Percentiles rank a stretch among this genome's conserved stretches.
Evolutionary conservation across 2,888 invertebrate species (phyloP).

Genomic region (Arge pagana): DNA sequence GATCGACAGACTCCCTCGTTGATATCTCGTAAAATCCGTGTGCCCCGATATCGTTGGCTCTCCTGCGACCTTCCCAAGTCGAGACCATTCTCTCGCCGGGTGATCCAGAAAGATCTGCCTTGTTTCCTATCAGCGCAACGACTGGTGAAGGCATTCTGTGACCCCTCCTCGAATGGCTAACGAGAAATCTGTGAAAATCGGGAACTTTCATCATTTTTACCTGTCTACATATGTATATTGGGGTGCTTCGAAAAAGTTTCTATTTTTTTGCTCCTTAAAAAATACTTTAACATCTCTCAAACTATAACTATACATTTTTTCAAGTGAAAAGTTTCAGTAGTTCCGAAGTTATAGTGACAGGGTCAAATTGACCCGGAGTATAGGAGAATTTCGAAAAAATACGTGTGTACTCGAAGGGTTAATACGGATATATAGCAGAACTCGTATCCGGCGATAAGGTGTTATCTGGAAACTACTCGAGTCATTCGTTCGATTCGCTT

Average conservation of each 20-base stretch:
- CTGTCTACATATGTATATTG: no score
- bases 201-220: neutral
- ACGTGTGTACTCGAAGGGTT: no score
- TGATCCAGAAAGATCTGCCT: slow-evolving; percentile 67
- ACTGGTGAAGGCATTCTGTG: slow-evolving; percentile 37
- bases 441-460: no score
- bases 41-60: slow-evolving; percentile 79
- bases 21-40: slow-evolving; percentile 86
- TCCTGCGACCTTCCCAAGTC: slow-evolving; percentile 72
- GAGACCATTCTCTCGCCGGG: slow-evolving; percentile 80
- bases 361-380: no score
- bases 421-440: no score
- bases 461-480: no score
- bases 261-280: neutral
- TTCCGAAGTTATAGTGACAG: no score
- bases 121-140: slow-evolving; percentile 82
- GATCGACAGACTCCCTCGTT: slow-evolving; percentile 81
- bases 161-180: slow-evolving; percentile 35
- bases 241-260: neutral
- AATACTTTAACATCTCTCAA: no score
- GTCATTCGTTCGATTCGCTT: no score
- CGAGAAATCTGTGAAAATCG: slow-evolving; percentile 38
- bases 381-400: no score
- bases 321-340: no score
- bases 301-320: no score